Percentiles rank a stretch among this genome's conserved stretches.
Conservation (phyloP, 2,113 vertebrate species). For the Ctenomys sociabilis region DNA sequence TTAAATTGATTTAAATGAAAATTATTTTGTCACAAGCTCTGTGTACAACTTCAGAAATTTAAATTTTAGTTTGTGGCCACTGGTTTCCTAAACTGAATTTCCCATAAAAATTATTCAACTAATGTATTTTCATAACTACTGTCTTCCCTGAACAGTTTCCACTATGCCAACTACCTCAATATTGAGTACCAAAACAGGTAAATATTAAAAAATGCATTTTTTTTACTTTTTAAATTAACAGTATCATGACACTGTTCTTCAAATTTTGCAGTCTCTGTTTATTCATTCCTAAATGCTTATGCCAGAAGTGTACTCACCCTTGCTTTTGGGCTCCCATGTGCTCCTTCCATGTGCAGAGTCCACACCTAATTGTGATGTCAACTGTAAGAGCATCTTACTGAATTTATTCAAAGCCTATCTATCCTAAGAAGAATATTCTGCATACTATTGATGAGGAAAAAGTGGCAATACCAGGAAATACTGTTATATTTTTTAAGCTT, state of each 20-base stretch:
- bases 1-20: conserved; percentile 15
- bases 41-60: background rate
- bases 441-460: background rate
- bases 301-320: background rate
- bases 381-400: background rate
- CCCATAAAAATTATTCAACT: background rate
- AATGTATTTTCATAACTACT: conserved; percentile 40
- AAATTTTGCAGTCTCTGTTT: background rate
- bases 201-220: background rate
- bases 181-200: conserved; percentile 35
- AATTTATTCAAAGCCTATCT: background rate
- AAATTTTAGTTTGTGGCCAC: background rate
- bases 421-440: background rate
- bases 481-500: background rate
- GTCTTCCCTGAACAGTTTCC: conserved; percentile 41
- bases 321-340: background rate
- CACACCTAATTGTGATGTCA: background rate
- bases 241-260: background rate
- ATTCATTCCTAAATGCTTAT: background rate
- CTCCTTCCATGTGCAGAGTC: background rate
- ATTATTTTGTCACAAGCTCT: background rate
- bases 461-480: background rate
- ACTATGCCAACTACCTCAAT: background rate
- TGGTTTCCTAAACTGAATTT: conserved; percentile 25
- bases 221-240: background rate